These are phyloP conservation scores for Colletes gigas DNA, from an alignment of 1,140 invertebrate species.

Conservation along the genomic window DNA sequence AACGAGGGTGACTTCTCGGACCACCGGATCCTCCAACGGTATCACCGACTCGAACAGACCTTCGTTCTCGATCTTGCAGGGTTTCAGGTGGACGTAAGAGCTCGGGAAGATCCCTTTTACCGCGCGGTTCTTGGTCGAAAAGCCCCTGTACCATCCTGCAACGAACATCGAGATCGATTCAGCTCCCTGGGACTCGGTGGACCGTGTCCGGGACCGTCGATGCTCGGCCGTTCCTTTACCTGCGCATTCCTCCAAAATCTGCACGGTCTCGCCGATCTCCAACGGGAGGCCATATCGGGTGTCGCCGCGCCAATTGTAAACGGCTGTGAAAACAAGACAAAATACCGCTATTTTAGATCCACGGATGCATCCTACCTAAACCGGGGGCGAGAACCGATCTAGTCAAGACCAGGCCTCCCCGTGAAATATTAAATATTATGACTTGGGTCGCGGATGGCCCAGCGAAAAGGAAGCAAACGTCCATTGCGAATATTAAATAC, in stretches of 20 bases:
- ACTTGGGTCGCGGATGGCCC: too few relatives aligned
- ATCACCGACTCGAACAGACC: slow-evolving; percentile 86
- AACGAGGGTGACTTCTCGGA: slow-evolving; percentile 93
- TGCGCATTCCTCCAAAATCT: slow-evolving; percentile 93
- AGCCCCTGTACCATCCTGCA: slow-evolving; percentile 94
- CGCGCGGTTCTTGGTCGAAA: slow-evolving; percentile 88
- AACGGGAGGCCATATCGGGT: slow-evolving; percentile 89
- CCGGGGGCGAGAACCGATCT: too few relatives aligned
- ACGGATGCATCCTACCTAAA: too few relatives aligned
- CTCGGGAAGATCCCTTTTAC: slow-evolving; percentile 94
- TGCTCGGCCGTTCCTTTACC: slow-evolving; percentile 78
- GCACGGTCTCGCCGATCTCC: slow-evolving; percentile 94
- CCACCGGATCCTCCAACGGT: slow-evolving; percentile 92
- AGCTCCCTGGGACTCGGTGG: too few relatives aligned
- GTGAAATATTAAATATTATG: too few relatives aligned
- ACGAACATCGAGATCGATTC: slow-evolving; percentile 43
- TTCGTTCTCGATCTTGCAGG: slow-evolving; percentile 89
- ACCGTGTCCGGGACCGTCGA: background rate
- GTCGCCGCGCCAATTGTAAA: slow-evolving; percentile 94
- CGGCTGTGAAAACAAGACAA: slow-evolving; percentile 84
- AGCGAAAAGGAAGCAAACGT: too few relatives aligned
- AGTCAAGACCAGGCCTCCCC: too few relatives aligned
- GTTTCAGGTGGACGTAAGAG: slow-evolving; percentile 87
- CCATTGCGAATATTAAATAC: too few relatives aligned
- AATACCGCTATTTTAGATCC: background rate